These are phyloP conservation scores for Apteryx owenii DNA, from an alignment of 2,113 vertebrate genomes.

Conservation along the genomic window DNA sequence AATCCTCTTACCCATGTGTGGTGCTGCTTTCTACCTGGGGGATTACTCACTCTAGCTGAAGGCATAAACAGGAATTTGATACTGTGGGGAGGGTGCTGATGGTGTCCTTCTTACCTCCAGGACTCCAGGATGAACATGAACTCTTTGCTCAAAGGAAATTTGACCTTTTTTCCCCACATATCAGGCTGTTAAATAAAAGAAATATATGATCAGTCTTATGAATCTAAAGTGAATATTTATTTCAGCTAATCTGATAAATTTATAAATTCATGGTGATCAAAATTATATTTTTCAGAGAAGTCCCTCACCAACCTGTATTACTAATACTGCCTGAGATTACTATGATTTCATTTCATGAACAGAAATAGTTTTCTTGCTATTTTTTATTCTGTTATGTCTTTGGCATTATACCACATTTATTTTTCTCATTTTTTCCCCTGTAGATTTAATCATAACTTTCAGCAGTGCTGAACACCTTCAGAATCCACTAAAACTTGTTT, in stretches of 20 bases:
- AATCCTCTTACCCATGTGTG: neutral
- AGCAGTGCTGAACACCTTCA: neutral
- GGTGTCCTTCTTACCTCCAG: neutral
- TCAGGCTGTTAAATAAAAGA: neutral
- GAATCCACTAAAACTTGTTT: neutral
- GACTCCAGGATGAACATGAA: neutral
- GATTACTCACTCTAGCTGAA: neutral
- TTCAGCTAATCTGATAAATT: neutral
- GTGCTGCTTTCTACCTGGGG: neutral
- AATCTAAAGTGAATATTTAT: neutral
- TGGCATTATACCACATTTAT: neutral
- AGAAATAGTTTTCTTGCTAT: neutral
- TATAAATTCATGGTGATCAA: neutral
- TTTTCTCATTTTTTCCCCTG: neutral
- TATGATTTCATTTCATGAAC: neutral
- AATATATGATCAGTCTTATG: neutral
- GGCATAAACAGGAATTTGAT: neutral
- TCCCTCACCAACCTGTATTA: neutral
- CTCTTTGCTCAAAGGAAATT: neutral
- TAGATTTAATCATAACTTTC: neutral
- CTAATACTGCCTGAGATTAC: neutral
- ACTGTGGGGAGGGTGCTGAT: neutral
- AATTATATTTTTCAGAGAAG: neutral
- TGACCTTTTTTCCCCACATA: neutral
- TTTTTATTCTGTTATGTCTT: neutral